Evolutionary conservation across 2,113 vertebrate species (phyloP).

Genomic region (Spea bombifrons): DNA sequence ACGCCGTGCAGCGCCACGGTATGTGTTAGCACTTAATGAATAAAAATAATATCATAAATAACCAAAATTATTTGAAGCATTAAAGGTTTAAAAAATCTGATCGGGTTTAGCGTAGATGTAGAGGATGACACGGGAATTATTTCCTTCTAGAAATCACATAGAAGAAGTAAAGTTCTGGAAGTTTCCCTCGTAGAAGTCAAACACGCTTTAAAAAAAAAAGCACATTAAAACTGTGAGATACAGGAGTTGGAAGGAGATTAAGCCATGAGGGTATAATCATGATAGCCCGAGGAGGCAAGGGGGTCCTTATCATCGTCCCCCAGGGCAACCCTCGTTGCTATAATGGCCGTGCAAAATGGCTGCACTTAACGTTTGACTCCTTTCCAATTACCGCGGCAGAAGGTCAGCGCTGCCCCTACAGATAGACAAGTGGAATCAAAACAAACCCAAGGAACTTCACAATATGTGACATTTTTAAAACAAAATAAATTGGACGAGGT

Average conservation of each 20-base stretch:
- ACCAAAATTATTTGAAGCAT: no score
- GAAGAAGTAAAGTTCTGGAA: background rate
- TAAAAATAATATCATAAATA: no score
- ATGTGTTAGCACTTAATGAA: no score
- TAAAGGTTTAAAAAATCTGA: background rate
- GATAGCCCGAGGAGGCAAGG: background rate
- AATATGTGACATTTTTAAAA: slow-evolving; percentile 51
- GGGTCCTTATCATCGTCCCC: background rate
- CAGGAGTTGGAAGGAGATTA: background rate
- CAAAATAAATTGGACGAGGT: slow-evolving; percentile 85
- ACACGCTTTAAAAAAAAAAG: background rate
- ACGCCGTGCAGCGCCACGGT: no score
- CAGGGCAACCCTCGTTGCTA: slow-evolving; percentile 11
- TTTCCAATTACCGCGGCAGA: slow-evolving; percentile 35
- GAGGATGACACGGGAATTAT: background rate
- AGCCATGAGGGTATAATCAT: background rate
- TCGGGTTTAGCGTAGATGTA: background rate
- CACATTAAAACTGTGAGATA: background rate
- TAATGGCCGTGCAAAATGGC: slow-evolving; percentile 25
- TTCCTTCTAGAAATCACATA: background rate
- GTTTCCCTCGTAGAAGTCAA: background rate
- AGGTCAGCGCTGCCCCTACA: slow-evolving; percentile 33
- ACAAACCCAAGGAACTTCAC: slow-evolving; percentile 36
- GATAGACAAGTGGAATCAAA: slow-evolving; percentile 17
- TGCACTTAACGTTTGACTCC: slow-evolving; percentile 45